These are phyloP conservation scores for Eudyptes chrysolophus DNA, from an alignment of 2,113 vertebrate species.

Conservation along the genomic window DNA sequence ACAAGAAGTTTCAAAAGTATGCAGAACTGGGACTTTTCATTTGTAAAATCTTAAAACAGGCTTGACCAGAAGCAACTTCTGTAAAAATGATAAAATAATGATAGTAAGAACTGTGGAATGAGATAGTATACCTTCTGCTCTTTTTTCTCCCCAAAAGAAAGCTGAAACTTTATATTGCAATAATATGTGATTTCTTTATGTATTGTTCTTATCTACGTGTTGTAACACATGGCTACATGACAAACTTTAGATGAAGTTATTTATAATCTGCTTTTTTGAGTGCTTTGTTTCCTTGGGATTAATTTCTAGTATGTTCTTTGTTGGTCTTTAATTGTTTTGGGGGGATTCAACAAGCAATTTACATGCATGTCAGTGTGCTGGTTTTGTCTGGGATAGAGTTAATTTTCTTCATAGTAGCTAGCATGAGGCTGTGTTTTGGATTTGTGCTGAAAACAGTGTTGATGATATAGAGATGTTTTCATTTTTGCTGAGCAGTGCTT, in stretches of 20 bases:
- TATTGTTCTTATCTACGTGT: background rate
- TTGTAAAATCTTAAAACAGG: background rate
- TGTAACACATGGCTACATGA: background rate
- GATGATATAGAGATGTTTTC: no score
- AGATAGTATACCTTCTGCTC: background rate
- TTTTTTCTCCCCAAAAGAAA: background rate
- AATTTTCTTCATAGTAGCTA: no score
- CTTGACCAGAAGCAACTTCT: background rate
- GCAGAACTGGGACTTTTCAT: background rate
- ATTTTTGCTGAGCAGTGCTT: no score
- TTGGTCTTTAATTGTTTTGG: background rate
- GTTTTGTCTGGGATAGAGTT: no score
- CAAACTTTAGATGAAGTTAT: background rate
- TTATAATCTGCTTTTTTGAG: background rate
- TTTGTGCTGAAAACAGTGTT: no score
- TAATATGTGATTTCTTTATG: background rate
- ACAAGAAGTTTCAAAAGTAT: background rate
- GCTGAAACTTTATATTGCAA: background rate
- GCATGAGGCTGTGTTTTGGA: no score
- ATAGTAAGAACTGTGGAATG: background rate
- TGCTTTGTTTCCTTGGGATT: background rate
- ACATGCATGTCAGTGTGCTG: background rate
- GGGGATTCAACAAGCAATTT: background rate
- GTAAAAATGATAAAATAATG: background rate
- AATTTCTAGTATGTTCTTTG: background rate